These are phyloP conservation scores for Augochlorella aurata DNA, from an alignment of 2,888 invertebrate species.

Conservation along the genomic window DNA sequence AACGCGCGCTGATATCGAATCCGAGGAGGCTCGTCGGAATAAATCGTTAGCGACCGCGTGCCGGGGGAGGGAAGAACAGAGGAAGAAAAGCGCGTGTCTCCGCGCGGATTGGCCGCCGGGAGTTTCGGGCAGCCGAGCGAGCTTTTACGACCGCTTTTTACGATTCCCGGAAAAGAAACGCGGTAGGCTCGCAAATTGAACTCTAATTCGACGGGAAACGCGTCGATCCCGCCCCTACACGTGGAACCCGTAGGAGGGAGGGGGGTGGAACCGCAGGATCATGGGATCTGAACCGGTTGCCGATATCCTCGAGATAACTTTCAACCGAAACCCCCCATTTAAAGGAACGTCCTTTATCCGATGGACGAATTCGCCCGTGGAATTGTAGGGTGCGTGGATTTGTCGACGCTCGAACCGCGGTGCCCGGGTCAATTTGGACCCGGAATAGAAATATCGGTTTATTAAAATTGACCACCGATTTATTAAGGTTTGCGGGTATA, in stretches of 20 bases:
- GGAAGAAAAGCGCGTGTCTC: conserved; percentile 49
- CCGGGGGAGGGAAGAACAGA: conserved; percentile 44
- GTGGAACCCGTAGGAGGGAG: not conserved
- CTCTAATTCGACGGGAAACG: conserved; percentile 52
- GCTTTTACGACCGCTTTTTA: conserved; percentile 70
- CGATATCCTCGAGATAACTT: not conserved
- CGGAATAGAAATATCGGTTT: too few species aligned
- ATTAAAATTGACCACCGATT: too few species aligned
- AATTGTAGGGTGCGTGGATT: too few species aligned
- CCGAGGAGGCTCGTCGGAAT: conserved; percentile 62
- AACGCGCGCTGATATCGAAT: conserved; percentile 70
- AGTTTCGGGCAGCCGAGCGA: conserved; percentile 39
- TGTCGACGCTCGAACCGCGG: too few species aligned
- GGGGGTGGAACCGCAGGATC: not conserved
- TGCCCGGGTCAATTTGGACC: too few species aligned
- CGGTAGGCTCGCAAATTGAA: conserved; percentile 65
- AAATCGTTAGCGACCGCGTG: conserved; percentile 64
- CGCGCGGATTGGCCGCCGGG: conserved; percentile 57
- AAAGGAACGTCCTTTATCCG: not conserved
- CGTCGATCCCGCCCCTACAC: conserved; percentile 15
- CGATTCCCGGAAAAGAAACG: conserved; percentile 62
- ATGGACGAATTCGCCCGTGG: too few species aligned
- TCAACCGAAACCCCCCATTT: not conserved
- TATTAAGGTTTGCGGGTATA: too few species aligned
- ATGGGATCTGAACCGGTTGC: not conserved